A percentile compares a stretch with the other conserved stretches of the same genome.
Evolutionary conservation across 2,113 vertebrate species (phyloP).

Genomic region (Nibea coibor): DNA sequence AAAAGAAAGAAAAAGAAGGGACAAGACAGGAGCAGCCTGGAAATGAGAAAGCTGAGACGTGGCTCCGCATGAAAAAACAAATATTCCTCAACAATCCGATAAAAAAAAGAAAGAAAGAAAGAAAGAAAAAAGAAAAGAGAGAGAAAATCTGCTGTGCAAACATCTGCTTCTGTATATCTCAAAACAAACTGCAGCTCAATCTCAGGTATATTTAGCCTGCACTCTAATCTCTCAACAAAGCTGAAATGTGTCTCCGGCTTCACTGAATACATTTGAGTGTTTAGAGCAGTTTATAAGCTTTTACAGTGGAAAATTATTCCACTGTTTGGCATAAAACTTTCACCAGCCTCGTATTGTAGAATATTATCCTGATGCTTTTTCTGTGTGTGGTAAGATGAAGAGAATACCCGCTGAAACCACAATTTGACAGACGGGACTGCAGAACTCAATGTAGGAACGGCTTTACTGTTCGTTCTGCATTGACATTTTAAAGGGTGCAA

Average conservation of each 20-base stretch:
- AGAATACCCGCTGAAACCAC: neutral
- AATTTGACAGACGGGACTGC: neutral
- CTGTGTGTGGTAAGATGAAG: neutral
- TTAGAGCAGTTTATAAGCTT: constrained; percentile 28
- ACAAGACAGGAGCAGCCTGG: constrained; percentile 52
- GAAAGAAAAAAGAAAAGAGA: neutral
- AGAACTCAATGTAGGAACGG: neutral
- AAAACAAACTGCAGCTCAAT: constrained; percentile 37
- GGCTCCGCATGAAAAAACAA: constrained; percentile 43
- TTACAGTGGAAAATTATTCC: neutral
- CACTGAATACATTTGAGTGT: constrained; percentile 26
- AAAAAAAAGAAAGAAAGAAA: neutral
- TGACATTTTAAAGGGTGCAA: neutral
- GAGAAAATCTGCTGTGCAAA: constrained; percentile 31
- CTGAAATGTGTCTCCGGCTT: constrained; percentile 29
- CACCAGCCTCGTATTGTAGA: neutral
- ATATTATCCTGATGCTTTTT: neutral
- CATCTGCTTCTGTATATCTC: constrained; percentile 34
- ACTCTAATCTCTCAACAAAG: constrained; percentile 45
- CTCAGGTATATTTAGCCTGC: constrained; percentile 41
- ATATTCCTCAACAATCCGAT: constrained; percentile 25
- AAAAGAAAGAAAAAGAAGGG: constrained; percentile 6
- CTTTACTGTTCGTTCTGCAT: neutral
- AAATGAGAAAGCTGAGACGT: constrained; percentile 53
- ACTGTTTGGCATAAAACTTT: neutral